Evolutionary conservation across 2,888 invertebrate species (phyloP).

Genomic region (Achlya flavicornis): DNA sequence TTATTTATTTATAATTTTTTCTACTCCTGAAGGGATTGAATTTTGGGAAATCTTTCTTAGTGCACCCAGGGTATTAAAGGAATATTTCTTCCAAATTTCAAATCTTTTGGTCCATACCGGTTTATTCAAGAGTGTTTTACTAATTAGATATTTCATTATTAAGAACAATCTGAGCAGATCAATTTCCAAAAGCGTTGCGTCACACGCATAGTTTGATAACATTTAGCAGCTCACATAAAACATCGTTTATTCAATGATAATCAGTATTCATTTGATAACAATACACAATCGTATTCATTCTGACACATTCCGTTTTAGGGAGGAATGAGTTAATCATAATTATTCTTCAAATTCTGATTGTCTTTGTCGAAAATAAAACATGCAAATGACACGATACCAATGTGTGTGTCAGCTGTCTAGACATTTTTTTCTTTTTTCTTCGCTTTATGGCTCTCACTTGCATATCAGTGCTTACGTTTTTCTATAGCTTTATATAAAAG

Average conservation of each 20-base stretch:
- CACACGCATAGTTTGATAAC: background rate
- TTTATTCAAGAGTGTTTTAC: no score
- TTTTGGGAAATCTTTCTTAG: no score
- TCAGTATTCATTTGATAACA: constrained; percentile 4
- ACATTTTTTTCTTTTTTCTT: background rate
- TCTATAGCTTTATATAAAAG: background rate
- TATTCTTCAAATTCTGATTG: background rate
- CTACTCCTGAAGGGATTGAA: no score
- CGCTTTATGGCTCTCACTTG: background rate
- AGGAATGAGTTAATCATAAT: background rate
- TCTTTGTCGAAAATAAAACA: background rate
- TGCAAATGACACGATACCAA: constrained; percentile 8
- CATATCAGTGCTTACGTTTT: background rate
- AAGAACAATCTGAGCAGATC: background rate
- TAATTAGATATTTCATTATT: no score
- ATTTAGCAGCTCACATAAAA: background rate
- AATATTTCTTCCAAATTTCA: no score
- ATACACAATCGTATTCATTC: background rate
- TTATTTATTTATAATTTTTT: no score
- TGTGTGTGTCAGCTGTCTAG: constrained; percentile 12
- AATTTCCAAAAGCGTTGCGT: background rate
- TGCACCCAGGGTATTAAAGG: no score
- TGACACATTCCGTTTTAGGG: background rate
- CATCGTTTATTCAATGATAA: constrained; percentile 3
- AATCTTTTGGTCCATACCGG: no score